Evolutionary conservation across 2,888 invertebrate species (phyloP).

Genomic region (Galerucella nymphaeae): DNA sequence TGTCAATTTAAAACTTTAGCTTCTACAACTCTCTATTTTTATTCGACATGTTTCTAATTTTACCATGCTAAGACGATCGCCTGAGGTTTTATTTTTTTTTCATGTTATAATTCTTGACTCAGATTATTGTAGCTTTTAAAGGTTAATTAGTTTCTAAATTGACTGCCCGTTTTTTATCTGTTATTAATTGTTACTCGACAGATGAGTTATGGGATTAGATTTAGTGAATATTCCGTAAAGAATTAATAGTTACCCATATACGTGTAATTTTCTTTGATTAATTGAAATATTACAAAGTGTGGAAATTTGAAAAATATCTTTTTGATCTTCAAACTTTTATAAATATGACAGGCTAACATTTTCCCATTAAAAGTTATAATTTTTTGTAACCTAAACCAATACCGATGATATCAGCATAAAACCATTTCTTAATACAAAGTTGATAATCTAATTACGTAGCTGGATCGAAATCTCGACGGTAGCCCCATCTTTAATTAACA

Average conservation of each 20-base stretch:
- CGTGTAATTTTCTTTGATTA: conserved; percentile 16
- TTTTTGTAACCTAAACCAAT: neutral
- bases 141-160: conserved; percentile 51
- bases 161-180: conserved; percentile 46
- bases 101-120: conserved; percentile 36
- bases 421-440: conserved; percentile 51
- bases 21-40: neutral
- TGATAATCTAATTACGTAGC: conserved; percentile 63
- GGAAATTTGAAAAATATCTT: neutral
- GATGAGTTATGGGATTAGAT: conserved; percentile 35
- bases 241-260: conserved; percentile 21
- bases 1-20: no score
- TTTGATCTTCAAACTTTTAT: no score
- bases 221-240: conserved; percentile 24
- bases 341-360: neutral
- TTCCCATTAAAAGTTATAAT: neutral
- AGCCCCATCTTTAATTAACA: conserved; percentile 51
- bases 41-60: neutral
- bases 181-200: conserved; percentile 44
- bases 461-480: conserved; percentile 58
- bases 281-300: conserved; percentile 17
- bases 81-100: conserved; percentile 10
- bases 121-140: conserved; percentile 48
- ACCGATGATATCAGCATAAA: conserved; percentile 7
- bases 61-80: neutral